Evolutionary conservation across 37 sponge, comb jelly and placozoan species (phyloP).

Genomic region (Spongilla lacustris): DNA sequence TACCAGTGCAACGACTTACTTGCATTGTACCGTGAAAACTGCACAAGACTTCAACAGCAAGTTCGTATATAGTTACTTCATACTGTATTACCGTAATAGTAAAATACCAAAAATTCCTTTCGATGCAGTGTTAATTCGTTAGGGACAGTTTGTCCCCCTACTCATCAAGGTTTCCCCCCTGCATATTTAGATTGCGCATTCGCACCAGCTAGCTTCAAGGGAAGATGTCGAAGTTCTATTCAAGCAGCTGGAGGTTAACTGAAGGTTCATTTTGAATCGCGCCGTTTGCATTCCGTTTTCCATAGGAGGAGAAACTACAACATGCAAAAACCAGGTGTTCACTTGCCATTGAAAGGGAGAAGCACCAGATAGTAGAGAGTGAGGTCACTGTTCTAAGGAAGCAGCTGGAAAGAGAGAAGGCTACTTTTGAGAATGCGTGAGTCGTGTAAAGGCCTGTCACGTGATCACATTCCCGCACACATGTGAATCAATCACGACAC

Average conservation of each 20-base stretch:
- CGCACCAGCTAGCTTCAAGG: not conserved
- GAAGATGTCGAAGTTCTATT: not conserved
- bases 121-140: too few species aligned
- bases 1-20: constrained; percentile 57
- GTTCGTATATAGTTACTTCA: not conserved
- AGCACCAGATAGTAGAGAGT: constrained; percentile 36
- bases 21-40: constrained; percentile 15
- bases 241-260: not conserved
- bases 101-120: too few species aligned
- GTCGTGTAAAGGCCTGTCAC: not conserved
- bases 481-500: too few species aligned
- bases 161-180: not conserved
- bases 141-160: too few species aligned
- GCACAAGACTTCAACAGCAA: not conserved
- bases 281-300: not conserved
- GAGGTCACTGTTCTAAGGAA: constrained; percentile 46
- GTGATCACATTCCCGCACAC: not conserved
- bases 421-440: constrained; percentile 85
- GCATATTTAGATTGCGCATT: not conserved
- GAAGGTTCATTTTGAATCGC: not conserved
- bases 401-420: constrained; percentile 76
- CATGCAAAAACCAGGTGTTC: constrained; percentile 45
- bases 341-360: constrained; percentile 42
- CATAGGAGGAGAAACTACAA: constrained; percentile 46
- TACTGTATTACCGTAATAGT: not conserved